Conservation (phyloP, 1,140 invertebrate species). For the Eupeodes corollae region DNA sequence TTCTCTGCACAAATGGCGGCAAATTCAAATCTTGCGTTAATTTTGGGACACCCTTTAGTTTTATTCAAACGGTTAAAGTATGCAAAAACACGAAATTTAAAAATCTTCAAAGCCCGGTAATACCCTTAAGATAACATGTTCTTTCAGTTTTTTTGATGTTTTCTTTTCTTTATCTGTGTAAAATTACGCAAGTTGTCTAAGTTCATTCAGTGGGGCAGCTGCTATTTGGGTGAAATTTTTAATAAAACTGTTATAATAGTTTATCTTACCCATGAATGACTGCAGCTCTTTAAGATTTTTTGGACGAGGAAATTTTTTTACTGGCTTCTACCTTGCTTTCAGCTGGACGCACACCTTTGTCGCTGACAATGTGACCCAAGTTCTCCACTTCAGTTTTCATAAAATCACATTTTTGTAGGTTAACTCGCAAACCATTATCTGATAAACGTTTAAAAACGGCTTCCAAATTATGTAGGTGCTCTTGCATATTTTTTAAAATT, state of each 20-base stretch:
- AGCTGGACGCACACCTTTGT: neutral
- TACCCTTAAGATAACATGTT: too few species aligned
- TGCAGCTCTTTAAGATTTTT: neutral
- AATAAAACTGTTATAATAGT: neutral
- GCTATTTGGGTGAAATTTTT: too few species aligned
- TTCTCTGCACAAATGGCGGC: too few species aligned
- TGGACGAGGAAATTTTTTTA: neutral
- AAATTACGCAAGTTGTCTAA: too few species aligned
- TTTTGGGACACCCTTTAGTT: too few species aligned
- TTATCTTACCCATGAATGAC: neutral
- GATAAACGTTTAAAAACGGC: constrained; percentile 2
- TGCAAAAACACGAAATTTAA: too few species aligned
- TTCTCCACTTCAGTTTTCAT: constrained; percentile 1
- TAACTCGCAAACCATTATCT: constrained; percentile 4
- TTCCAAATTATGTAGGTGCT: constrained; percentile 2
- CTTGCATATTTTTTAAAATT: neutral
- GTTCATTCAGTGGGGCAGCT: neutral
- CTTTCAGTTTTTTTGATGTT: too few species aligned
- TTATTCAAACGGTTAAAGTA: too few species aligned
- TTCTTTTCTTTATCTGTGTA: too few species aligned
- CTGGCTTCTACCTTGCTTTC: neutral
- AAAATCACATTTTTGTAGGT: constrained; percentile 6
- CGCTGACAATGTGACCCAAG: neutral
- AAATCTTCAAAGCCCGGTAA: too few species aligned
- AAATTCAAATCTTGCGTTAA: too few species aligned